Conservation (phyloP, 1,140 invertebrate genomes). For the Notospermus geniculatus region DNA sequence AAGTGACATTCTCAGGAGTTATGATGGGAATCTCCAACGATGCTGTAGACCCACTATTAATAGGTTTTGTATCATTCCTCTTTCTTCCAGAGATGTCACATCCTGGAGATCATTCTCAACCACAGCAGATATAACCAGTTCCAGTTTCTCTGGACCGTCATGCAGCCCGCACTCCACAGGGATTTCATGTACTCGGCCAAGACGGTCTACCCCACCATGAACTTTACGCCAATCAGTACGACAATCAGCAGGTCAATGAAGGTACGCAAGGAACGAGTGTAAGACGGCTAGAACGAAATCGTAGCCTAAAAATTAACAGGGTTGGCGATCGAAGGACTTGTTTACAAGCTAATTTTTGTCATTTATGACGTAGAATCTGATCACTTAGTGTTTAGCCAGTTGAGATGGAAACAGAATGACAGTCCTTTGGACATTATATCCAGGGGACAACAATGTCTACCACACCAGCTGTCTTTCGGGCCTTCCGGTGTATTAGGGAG, state of each 20-base stretch:
- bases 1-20: neutral
- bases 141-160: conserved; percentile 46
- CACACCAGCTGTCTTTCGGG: too few species aligned
- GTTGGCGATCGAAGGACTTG: too few species aligned
- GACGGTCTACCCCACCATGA: conserved; percentile 36
- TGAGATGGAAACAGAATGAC: too few species aligned
- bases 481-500: too few species aligned
- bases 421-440: too few species aligned
- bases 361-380: too few species aligned
- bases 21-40: neutral
- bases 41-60: neutral
- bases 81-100: conserved; percentile 39
- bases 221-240: conserved; percentile 51
- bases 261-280: conserved; percentile 13
- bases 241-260: conserved; percentile 41
- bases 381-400: too few species aligned
- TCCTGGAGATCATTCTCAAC: conserved; percentile 38
- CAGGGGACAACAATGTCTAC: too few species aligned
- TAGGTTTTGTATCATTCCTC: neutral
- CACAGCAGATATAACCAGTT: conserved; percentile 42
- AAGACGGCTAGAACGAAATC: too few species aligned
- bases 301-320: too few species aligned
- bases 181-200: conserved; percentile 52
- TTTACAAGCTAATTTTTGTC: too few species aligned
- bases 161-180: conserved; percentile 48